phyloP scores from a whole-genome alignment of 2,113 vertebrate genomes.

The Sebastes fasciatus region DNA sequence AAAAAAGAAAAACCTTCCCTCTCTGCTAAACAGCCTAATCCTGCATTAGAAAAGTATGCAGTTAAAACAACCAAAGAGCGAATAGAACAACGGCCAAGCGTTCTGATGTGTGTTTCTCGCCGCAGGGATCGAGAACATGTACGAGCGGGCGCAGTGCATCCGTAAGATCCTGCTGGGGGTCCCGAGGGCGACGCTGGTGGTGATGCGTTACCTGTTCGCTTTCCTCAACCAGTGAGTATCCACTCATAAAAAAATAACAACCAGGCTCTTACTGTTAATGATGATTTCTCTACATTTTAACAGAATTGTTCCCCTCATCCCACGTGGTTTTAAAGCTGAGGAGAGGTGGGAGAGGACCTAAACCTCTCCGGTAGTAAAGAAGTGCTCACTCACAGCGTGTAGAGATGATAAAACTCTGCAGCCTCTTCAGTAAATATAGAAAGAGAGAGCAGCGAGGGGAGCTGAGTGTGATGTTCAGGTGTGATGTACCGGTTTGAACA shows the following conservation, averaged over 20 bases:
- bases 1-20: too few relatives aligned
- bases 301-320: not conserved
- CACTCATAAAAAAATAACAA: slow-evolving; percentile 8
- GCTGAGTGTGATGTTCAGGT: not conserved
- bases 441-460: too few relatives aligned
- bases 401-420: slow-evolving; percentile 24
- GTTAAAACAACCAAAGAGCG: too few relatives aligned
- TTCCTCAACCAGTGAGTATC: slow-evolving; percentile 98
- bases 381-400: slow-evolving; percentile 27
- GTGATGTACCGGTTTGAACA: slow-evolving; percentile 47
- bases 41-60: too few relatives aligned
- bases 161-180: slow-evolving; percentile 94
- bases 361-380: slow-evolving; percentile 21
- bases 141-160: slow-evolving; percentile 96
- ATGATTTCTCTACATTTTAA: slow-evolving; percentile 24
- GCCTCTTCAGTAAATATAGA: too few relatives aligned
- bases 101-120: not conserved
- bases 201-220: slow-evolving; percentile 99
- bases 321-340: not conserved
- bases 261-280: not conserved
- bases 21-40: too few relatives aligned
- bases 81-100: too few relatives aligned
- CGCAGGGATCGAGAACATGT: slow-evolving; percentile 96
- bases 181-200: slow-evolving; percentile 92
- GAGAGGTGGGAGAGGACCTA: slow-evolving; percentile 19